These are phyloP conservation scores for Discoglossus pictus DNA, from an alignment of 2,797 vertebrate genomes.

Conservation along the genomic window DNA sequence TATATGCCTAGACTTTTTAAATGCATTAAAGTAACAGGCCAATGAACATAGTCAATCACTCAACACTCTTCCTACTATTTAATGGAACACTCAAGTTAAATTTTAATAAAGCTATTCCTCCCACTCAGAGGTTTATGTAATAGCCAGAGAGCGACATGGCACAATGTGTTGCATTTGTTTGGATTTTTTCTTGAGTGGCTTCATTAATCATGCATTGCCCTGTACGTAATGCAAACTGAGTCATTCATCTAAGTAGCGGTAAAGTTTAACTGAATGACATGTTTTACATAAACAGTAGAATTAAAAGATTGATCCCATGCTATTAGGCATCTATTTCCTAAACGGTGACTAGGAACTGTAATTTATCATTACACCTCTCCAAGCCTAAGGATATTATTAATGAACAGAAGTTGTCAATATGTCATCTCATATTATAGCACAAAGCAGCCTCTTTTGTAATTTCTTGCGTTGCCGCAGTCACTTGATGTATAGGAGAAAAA, in stretches of 20 bases:
- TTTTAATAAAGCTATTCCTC: conserved; percentile 3
- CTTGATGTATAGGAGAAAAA: too few species aligned
- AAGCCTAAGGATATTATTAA: too few species aligned
- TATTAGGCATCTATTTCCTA: too few species aligned
- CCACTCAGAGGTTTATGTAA: conserved; percentile 11
- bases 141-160: conserved; percentile 12
- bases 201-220: conserved; percentile 18
- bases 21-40: too few species aligned
- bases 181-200: conserved; percentile 28
- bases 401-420: too few species aligned
- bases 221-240: conserved; percentile 1
- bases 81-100: conserved; percentile 23
- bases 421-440: too few species aligned
- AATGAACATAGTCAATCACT: background rate
- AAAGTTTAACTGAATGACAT: background rate
- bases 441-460: too few species aligned
- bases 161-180: conserved; percentile 19
- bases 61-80: background rate
- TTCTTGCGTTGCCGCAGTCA: too few species aligned
- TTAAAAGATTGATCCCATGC: background rate
- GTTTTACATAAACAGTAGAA: conserved; percentile 11
- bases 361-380: background rate
- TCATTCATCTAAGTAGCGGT: conserved; percentile 6
- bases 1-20: too few species aligned
- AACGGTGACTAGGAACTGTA: too few species aligned